Conservation (phyloP, 2,888 invertebrate genomes). For the Clivina fossor region DNA sequence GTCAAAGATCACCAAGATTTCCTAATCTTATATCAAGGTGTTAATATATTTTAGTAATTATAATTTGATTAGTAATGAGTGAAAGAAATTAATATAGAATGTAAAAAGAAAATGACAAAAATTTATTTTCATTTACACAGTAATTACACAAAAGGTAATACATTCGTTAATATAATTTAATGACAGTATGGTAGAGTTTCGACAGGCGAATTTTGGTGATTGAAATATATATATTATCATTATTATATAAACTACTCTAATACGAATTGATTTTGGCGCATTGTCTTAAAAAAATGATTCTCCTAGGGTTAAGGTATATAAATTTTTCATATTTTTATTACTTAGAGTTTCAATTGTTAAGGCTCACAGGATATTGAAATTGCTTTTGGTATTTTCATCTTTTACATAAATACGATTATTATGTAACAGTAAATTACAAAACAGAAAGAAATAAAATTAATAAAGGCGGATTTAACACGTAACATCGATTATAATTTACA, state of each 20-base stretch:
- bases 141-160: slow-evolving; percentile 33
- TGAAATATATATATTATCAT: slow-evolving; percentile 23
- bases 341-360: slow-evolving; percentile 35
- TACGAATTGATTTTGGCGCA: slow-evolving; percentile 29
- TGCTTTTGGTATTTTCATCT: slow-evolving; percentile 35
- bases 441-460: neutral
- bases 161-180: slow-evolving; percentile 25
- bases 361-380: slow-evolving; percentile 36
- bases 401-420: slow-evolving; percentile 23
- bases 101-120: slow-evolving; percentile 30
- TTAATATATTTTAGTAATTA: too few relatives aligned
- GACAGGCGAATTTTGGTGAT: slow-evolving; percentile 24
- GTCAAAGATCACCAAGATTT: too few relatives aligned
- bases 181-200: slow-evolving; percentile 17
- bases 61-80: too few relatives aligned
- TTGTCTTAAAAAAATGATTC: slow-evolving; percentile 28
- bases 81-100: slow-evolving; percentile 18
- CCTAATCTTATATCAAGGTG: too few relatives aligned
- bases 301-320: slow-evolving; percentile 27
- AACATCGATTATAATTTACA: slow-evolving; percentile 7
- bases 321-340: slow-evolving; percentile 28
- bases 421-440: slow-evolving; percentile 24
- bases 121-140: slow-evolving; percentile 30
- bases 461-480: neutral
- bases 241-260: slow-evolving; percentile 12